Conservation (phyloP, 37 sponge, comb jelly and placozoan genomes). For the Ephydatia muelleri region DNA sequence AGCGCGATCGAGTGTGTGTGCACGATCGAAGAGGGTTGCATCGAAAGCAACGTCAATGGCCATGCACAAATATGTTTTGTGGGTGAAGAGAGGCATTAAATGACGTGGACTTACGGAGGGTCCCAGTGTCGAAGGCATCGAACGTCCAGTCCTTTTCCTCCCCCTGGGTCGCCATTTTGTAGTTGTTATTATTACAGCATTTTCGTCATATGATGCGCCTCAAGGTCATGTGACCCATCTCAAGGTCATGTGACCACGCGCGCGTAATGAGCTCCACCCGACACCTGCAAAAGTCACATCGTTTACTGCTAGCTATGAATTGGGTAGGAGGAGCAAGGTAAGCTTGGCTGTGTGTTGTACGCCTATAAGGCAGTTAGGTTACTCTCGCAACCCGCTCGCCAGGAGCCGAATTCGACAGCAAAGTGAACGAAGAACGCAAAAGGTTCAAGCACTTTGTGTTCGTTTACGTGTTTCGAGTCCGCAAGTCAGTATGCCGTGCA, state of each 20-base stretch:
- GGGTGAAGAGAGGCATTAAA: not conserved
- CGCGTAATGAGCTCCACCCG: slow-evolving; percentile 40
- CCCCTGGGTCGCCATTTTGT: slow-evolving; percentile 42
- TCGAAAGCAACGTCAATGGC: not conserved
- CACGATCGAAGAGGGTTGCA: too few species aligned
- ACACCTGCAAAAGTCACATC: not conserved
- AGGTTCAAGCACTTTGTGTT: slow-evolving; percentile 26
- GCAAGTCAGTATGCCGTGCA: too few species aligned
- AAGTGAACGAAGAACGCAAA: slow-evolving; percentile 60
- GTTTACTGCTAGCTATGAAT: slow-evolving; percentile 63
- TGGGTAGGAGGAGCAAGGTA: slow-evolving; percentile 87
- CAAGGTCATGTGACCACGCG: slow-evolving; percentile 2
- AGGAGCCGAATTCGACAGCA: slow-evolving; percentile 64
- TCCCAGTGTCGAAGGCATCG: slow-evolving; percentile 76
- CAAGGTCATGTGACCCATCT: slow-evolving; percentile 18
- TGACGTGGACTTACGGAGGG: slow-evolving; percentile 55
- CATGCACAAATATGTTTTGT: not conserved
- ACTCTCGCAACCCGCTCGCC: not conserved
- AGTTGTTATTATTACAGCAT: not conserved
- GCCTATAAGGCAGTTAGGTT: not conserved
- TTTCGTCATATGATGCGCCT: not conserved
- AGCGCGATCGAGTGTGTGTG: too few species aligned
- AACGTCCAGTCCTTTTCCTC: slow-evolving; percentile 70
- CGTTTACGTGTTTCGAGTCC: too few species aligned
- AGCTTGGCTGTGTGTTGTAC: not conserved